Evolutionary conservation across 2,888 invertebrate genomes (phyloP).

Genomic region (Lithosia quadra): DNA sequence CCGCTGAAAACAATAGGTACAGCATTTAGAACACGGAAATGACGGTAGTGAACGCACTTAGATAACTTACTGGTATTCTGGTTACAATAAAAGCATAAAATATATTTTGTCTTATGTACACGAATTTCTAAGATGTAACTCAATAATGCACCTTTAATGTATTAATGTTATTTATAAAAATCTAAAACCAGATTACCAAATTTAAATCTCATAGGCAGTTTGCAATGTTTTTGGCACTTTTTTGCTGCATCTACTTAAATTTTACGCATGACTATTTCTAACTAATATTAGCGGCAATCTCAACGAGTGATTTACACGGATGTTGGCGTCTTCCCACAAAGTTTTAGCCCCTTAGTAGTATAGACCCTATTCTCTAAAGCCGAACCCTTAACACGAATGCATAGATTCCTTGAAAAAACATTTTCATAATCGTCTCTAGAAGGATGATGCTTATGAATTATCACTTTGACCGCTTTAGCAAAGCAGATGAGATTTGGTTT

Average conservation of each 20-base stretch:
- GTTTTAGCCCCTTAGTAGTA: slow-evolving; percentile 70
- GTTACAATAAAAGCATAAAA: slow-evolving; percentile 27
- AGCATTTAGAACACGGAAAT: slow-evolving; percentile 39
- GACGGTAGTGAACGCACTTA: slow-evolving; percentile 38
- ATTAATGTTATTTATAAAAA: not conserved
- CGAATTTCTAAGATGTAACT: not conserved
- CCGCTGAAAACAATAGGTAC: slow-evolving; percentile 32
- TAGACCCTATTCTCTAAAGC: slow-evolving; percentile 84
- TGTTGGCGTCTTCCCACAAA: slow-evolving; percentile 55
- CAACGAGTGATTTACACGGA: slow-evolving; percentile 54
- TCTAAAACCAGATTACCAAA: slow-evolving; percentile 43
- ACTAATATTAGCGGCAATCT: slow-evolving; percentile 40
- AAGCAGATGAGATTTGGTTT: slow-evolving; percentile 65
- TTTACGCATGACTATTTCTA: slow-evolving; percentile 46
- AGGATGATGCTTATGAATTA: slow-evolving; percentile 72
- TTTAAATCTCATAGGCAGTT: slow-evolving; percentile 22
- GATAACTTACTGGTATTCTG: slow-evolving; percentile 41
- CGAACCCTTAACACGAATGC: slow-evolving; percentile 83
- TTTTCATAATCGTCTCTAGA: slow-evolving; percentile 70
- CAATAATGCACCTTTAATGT: not conserved
- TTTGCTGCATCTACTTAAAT: slow-evolving; percentile 41
- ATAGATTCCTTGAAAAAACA: slow-evolving; percentile 64
- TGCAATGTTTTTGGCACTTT: slow-evolving; percentile 30
- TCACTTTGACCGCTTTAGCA: slow-evolving; percentile 72
- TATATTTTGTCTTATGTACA: not conserved